phyloP scores from a whole-genome alignment of 2,113 vertebrate species.

The Porphyrio hochstetteri region DNA sequence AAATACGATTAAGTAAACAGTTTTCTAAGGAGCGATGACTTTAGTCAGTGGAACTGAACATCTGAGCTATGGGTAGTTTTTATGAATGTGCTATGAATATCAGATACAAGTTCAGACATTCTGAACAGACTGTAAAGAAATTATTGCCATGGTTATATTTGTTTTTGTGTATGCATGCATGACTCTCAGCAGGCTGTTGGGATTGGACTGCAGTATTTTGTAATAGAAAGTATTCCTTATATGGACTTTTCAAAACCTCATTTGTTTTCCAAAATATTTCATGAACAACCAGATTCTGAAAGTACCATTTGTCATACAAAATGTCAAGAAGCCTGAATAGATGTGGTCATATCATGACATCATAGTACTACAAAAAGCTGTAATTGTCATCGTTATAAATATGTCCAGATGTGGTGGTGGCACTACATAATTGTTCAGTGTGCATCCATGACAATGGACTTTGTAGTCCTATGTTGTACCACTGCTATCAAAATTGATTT shows the following conservation, averaged over 20 bases:
- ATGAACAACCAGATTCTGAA: neutral
- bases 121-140: neutral
- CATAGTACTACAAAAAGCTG: constrained; percentile 24
- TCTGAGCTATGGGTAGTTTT: neutral
- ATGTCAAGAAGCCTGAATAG: neutral
- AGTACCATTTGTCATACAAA: neutral
- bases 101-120: neutral
- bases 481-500: neutral
- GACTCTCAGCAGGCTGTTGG: neutral
- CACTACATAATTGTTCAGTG: constrained; percentile 13
- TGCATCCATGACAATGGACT: neutral
- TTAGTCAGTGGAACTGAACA: neutral
- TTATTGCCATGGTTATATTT: neutral
- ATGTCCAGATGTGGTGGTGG: neutral
- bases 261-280: constrained; percentile 5
- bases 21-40: neutral
- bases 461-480: neutral
- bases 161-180: neutral
- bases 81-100: neutral
- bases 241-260: neutral
- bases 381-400: constrained; percentile 26
- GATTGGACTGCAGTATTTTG: neutral
- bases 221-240: neutral
- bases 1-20: neutral
- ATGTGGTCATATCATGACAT: constrained; percentile 34